Base-by-base conservation (phyloP, 2,113 vertebrate genomes). In the Herpetotheres cachinnans region DNA sequence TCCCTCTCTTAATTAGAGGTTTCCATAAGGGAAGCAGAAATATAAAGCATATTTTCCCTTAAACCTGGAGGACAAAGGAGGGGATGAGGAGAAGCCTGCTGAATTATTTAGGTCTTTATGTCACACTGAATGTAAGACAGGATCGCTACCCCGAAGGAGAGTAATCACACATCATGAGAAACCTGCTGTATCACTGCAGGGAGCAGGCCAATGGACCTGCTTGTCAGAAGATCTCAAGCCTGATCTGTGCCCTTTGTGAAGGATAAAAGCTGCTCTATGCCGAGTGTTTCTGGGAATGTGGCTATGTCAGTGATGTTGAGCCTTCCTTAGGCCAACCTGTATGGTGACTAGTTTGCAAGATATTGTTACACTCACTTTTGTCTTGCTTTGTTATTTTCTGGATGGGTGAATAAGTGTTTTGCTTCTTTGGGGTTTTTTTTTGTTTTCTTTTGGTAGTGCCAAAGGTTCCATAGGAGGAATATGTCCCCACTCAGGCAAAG, bases 141-240 rank as follows among this genome's bases (percentile, higher is more conserved):
- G 10, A 19, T 90, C 16, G 12, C 27, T 18, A n/a, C 19, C 25
- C 8, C 0, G 5, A 34, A 77, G 32, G 11, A 61, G 7, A 55
- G 29, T 47, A 77, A 26, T 40, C n/a, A 27, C 17, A 50, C 26
- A n/a, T 46, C 7, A 6, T 9, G 36, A 78, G 73, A 73, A 55
- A 78, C 19, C 32, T 66, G 21, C 67, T 84, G 54, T 49, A 54
- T 42, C 10, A 5, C 29, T 50, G 10, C 30, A 40, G 3, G 3
- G 42, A 89, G 38, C 0, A 0, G 24, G 29, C 29, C 56, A 25
- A 14, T 0, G 0, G 61, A 58, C 46, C 38, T 61, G 27, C 27
- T 56, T 70, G 15, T 82, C 24, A 72, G 42, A 52, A 71, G 59
- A n/a, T 56, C 29, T 78, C 36, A 49, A 67, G 56, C 32, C 38